Evolutionary conservation across 35 echinoderm and acorn worm genomes (phyloP), one percentile per base, ranked within the genome.

Genomic region (Holothuria glaberrima): DNA sequence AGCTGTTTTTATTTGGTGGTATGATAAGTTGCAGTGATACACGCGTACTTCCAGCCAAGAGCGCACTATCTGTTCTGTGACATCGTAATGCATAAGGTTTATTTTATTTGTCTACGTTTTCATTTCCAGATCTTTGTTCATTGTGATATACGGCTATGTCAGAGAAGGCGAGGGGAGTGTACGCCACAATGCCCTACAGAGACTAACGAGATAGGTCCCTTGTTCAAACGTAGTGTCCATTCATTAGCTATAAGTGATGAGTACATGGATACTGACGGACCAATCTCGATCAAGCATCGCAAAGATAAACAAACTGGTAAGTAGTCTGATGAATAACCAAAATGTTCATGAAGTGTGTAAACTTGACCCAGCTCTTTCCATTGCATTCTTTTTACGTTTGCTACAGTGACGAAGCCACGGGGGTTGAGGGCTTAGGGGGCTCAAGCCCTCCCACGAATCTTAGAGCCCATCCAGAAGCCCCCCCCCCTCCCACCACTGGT

Each of bases 241-340:
- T 69, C 85, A 50, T 87, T 87, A 17, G 85, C 85, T 63, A 35
- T 87, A 35, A 87, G 85, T 36, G 64, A 87, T 36, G 85, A 87
- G n/a, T 87, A 68, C 35, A 87, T 87, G 85, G 85, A 87, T n/a
- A 87, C 85, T 21, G 85, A 87, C 65, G 85, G 85, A 46, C 85
- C 85, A 10, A 87, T 87, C 36, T 45, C 18, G 35, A 87, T 87
- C 18, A 70, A 26, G 32, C 85, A 71, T 46, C 54, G 80, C 4
- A 7, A 84, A 29, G 6, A 59, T 33, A 59, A 61, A 13, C n/a
- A 27, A 25, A 30, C 52, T 62, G 59, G 80, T 61, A 24, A 19
- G 74, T 73, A 73, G 31, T 12, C 17, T 69, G 5, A 9, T 30
- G 10, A n/a, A 25, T n/a, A 30, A 67, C 21, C 63, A 9, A 22